Conservation (phyloP, 1,140 invertebrate genomes). For the Lordiphosa clarofinis region DNA sequence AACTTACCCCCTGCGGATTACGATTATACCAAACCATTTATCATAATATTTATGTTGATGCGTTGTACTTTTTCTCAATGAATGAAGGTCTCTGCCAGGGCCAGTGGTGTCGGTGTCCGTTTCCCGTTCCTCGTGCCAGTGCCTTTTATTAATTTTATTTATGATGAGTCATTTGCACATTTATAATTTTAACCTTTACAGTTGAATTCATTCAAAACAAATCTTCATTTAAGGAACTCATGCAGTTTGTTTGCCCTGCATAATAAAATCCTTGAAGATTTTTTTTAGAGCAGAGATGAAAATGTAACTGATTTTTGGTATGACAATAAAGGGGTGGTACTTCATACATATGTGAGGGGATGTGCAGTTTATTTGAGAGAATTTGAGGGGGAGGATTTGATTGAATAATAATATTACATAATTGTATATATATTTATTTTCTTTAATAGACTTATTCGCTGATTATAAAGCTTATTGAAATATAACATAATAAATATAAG, state of each 20-base stretch:
- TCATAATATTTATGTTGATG: slow-evolving; percentile 80
- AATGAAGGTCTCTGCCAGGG: slow-evolving; percentile 62
- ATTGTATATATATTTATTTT: too few relatives aligned
- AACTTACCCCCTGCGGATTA: slow-evolving; percentile 79
- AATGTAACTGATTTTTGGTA: too few relatives aligned
- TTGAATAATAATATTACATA: too few relatives aligned
- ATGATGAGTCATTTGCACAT: slow-evolving; percentile 80
- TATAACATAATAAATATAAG: too few relatives aligned
- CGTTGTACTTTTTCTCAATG: slow-evolving; percentile 79
- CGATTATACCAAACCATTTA: slow-evolving; percentile 79
- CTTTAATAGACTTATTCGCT: too few relatives aligned
- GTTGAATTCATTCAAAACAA: slow-evolving; percentile 77
- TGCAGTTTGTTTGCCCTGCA: slow-evolving; percentile 23
- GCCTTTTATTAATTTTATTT: slow-evolving; percentile 79
- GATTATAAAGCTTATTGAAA: too few relatives aligned
- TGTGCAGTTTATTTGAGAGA: too few relatives aligned
- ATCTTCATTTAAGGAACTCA: slow-evolving; percentile 33
- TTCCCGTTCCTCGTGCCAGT: slow-evolving; percentile 13
- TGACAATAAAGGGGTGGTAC: too few relatives aligned
- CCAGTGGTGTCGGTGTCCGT: slow-evolving; percentile 1
- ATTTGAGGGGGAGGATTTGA: too few relatives aligned
- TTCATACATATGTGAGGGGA: too few relatives aligned
- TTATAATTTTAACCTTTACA: slow-evolving; percentile 79
- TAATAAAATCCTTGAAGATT: slow-evolving; percentile 29
- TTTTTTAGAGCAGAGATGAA: too few relatives aligned